phyloP scores from a whole-genome alignment of 2,888 invertebrate species.

The Phaedon cochleariae region DNA sequence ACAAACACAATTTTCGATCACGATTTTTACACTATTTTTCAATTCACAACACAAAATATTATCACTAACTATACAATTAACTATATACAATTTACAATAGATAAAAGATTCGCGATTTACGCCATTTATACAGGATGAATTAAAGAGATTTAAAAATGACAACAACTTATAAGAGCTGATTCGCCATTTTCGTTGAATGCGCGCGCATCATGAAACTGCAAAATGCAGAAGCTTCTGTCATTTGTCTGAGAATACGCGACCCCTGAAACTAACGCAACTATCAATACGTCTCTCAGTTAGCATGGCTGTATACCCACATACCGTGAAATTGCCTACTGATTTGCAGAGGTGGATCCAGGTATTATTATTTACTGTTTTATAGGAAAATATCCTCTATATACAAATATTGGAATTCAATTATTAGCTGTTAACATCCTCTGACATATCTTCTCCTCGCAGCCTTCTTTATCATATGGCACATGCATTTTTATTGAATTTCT shows the following conservation, averaged over 20 bases:
- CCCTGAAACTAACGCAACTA: not conserved
- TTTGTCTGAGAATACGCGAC: not conserved
- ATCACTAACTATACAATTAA: constrained; percentile 77
- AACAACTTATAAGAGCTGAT: constrained; percentile 57
- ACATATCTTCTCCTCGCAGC: too few relatives aligned
- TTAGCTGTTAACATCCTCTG: too few relatives aligned
- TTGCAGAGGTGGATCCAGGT: too few relatives aligned
- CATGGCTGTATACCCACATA: not conserved
- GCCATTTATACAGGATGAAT: constrained; percentile 74
- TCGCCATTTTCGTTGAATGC: constrained; percentile 61
- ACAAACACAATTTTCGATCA: constrained; percentile 68
- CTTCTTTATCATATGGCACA: too few relatives aligned
- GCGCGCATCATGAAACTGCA: constrained; percentile 46
- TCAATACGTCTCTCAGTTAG: not conserved
- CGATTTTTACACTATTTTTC: constrained; percentile 66
- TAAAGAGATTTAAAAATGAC: constrained; percentile 66
- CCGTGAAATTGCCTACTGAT: too few relatives aligned
- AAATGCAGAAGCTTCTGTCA: not conserved
- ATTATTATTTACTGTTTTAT: too few relatives aligned
- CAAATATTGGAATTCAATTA: too few relatives aligned
- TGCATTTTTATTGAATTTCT: too few relatives aligned
- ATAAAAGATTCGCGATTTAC: constrained; percentile 71
- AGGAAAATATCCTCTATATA: too few relatives aligned
- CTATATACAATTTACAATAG: constrained; percentile 78
- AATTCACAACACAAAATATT: constrained; percentile 68